A percentile compares a stretch with the other conserved stretches of the same genome.
These are phyloP conservation scores for Eustalomyia histrio DNA, from an alignment of 2,888 invertebrate genomes.

Conservation along the genomic window DNA sequence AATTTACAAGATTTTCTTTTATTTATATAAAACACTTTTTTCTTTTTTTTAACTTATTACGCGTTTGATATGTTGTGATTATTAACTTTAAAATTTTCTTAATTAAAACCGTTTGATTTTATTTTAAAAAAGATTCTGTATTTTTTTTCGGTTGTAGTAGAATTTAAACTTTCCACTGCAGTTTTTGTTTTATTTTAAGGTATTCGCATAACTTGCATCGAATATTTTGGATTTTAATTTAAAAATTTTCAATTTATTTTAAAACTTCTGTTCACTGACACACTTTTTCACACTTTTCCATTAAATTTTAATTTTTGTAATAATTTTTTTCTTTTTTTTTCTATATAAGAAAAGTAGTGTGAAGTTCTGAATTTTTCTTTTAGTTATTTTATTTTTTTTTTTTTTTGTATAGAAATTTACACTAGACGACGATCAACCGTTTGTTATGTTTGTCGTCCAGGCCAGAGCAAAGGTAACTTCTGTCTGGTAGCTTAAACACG, in stretches of 20 bases:
- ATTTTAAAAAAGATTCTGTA: slow-evolving; percentile 4
- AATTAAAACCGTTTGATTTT: slow-evolving; percentile 4
- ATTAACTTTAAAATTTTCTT: slow-evolving; percentile 44
- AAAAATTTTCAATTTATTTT: neutral
- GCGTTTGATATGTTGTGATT: slow-evolving; percentile 16
- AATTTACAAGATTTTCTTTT: slow-evolving; percentile 31
- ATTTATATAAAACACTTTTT: slow-evolving; percentile 45
- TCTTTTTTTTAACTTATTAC: neutral
- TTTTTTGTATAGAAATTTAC: slow-evolving; percentile 54
- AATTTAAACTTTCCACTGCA: slow-evolving; percentile 61
- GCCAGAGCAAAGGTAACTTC: slow-evolving; percentile 80
- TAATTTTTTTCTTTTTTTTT: slow-evolving; percentile 4
- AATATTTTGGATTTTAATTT: slow-evolving; percentile 3
- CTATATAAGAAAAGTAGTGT: slow-evolving; percentile 13
- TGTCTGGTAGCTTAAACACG: slow-evolving; percentile 75
- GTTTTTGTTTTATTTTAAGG: slow-evolving; percentile 32
- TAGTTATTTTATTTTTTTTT: slow-evolving; percentile 28
- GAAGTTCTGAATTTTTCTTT: slow-evolving; percentile 43
- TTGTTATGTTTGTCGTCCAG: slow-evolving; percentile 78
- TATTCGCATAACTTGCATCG: slow-evolving; percentile 6
- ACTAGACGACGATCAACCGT: slow-evolving; percentile 76
- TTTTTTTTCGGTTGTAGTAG: neutral
- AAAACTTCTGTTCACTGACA: slow-evolving; percentile 41
- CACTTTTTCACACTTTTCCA: slow-evolving; percentile 23
- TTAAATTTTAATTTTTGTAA: slow-evolving; percentile 5